Conservation (phyloP, 2,888 invertebrate species). For the Acronicta leporina region DNA sequence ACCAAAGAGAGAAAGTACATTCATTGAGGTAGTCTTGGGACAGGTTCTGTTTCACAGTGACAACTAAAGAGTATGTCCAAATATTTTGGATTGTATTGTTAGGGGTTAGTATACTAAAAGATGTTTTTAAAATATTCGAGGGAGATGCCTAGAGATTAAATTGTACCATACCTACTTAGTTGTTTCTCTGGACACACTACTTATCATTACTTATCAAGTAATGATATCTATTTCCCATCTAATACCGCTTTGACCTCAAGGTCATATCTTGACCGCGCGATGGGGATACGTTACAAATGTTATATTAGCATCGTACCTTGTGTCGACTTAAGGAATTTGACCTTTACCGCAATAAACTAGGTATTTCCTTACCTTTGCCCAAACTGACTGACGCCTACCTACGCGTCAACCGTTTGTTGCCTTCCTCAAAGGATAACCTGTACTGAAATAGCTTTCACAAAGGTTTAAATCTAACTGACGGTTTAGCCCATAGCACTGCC, state of each 20-base stretch:
- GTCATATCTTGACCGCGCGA: constrained; percentile 5
- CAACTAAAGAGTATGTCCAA: too few species aligned
- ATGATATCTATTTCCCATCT: too few species aligned
- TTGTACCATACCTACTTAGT: too few species aligned
- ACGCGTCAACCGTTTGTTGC: constrained; percentile 10
- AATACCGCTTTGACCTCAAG: background rate
- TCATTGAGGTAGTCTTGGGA: too few species aligned
- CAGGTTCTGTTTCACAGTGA: too few species aligned
- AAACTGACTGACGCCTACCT: constrained; percentile 31
- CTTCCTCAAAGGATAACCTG: constrained; percentile 24
- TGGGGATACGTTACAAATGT: constrained; percentile 9
- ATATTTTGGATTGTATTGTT: too few species aligned
- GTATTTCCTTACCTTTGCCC: background rate
- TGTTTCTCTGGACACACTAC: too few species aligned
- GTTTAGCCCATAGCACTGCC: constrained; percentile 12
- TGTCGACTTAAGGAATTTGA: constrained; percentile 13
- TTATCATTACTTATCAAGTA: too few species aligned
- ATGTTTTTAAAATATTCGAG: too few species aligned
- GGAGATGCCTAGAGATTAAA: too few species aligned
- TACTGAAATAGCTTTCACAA: constrained; percentile 24
- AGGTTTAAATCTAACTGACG: constrained; percentile 27
- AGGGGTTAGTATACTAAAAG: too few species aligned
- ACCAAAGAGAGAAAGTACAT: too few species aligned
- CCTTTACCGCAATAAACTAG: constrained; percentile 27
- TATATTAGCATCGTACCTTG: constrained; percentile 10